Base-by-base conservation (phyloP, 2,113 vertebrate genomes). In the Dicentrarchus labrax region DNA sequence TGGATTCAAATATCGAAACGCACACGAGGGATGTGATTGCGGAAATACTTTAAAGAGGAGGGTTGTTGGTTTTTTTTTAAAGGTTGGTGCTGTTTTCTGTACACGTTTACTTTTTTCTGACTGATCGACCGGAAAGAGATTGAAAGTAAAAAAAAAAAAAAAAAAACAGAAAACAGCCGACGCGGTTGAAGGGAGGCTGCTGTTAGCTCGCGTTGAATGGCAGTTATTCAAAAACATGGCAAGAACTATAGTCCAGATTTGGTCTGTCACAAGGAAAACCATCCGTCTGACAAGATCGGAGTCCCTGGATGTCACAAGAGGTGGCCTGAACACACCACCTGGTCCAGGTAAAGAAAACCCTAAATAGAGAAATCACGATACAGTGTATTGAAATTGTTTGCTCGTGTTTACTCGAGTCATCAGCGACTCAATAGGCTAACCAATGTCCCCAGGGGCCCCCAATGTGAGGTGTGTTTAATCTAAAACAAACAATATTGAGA, bases 201-300 rank as follows among this genome's bases (percentile, higher is more conserved):
- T 30, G 70, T 82, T 74, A 83, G 75, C 83, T 89, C 80, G 68
- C 94, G 87, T 96, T 96, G 96, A 96, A 96, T 96, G 96, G 96
- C 96, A 95, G 89, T 96, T 87, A 92, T 95, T 95, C 96, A 96
- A 96, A 96, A 96, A 94, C 89, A 96, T 95, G 94, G 93, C 80
- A 96, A 96, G 90, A 96, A 86, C 94, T 89, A 85, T 86, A 66
- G 79, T 94, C 89, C 93, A 86, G 95, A 96, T 88, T 84, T 94
- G 94, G 89, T 92, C 82, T 91, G 90, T 84, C 76, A 89, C 89
- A 95, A 95, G 91, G 95, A 96, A 51, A 94, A 75, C 86, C 87
- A 87, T 30, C 88, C 90, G 60, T 19, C 85, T 13, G 95, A 94
- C 50, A 91, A 94, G 86, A 86, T 79, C 53, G 93, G 92, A 85